Percentiles rank a stretch among this genome's conserved stretches.
Conservation (phyloP, 2,888 invertebrate genomes). For the Cylloceria caligata region DNA sequence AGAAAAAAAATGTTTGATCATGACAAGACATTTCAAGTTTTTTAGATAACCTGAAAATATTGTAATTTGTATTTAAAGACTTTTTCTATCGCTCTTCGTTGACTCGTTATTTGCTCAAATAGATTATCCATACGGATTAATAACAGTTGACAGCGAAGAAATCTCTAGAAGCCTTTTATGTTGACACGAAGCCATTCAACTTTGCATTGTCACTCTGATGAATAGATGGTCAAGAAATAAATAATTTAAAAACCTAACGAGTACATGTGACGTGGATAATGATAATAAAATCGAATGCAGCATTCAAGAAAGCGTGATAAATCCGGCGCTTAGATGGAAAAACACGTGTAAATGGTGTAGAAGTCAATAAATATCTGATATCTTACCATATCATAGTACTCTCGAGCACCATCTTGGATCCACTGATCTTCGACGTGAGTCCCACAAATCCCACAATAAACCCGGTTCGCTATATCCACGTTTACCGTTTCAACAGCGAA, state of each 20-base stretch:
- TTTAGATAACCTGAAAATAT: conserved; percentile 32
- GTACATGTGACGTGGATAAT: background rate
- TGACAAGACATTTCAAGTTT: background rate
- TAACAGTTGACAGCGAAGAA: conserved; percentile 19
- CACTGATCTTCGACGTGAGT: conserved; percentile 51
- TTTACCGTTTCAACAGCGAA: background rate
- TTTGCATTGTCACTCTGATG: conserved; percentile 81
- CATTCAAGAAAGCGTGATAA: background rate
- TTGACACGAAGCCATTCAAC: conserved; percentile 75
- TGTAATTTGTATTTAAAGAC: background rate
- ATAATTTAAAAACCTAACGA: conserved; percentile 5
- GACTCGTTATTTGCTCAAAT: background rate
- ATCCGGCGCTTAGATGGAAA: background rate
- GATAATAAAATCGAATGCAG: background rate
- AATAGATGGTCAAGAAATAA: conserved; percentile 50
- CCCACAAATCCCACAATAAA: background rate
- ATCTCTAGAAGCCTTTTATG: conserved; percentile 52
- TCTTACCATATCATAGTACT: conserved; percentile 98
- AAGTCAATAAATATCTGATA: conserved; percentile 58
- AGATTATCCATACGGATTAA: conserved; percentile 12
- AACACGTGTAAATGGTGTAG: conserved; percentile 8
- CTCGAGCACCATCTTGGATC: conserved; percentile 95
- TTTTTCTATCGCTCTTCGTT: background rate
- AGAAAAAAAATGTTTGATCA: conserved; percentile 12
- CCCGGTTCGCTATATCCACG: background rate